A percentile compares a stretch with the other conserved stretches of the same genome.
These are phyloP conservation scores for Hycleus cichorii DNA, from an alignment of 1,140 invertebrate genomes.

Conservation along the genomic window DNA sequence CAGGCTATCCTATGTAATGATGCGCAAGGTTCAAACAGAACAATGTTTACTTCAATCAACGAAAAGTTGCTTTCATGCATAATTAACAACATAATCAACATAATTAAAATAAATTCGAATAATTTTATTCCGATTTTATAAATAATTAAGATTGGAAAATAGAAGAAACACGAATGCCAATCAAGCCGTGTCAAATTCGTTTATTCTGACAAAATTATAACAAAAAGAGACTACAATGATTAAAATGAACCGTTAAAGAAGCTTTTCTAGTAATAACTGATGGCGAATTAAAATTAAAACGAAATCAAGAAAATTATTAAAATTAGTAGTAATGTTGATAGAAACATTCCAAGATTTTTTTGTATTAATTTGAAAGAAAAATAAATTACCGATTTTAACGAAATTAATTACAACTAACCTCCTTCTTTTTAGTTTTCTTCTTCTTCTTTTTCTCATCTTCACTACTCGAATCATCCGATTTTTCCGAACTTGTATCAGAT, in stretches of 20 bases:
- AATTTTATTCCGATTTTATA: no score
- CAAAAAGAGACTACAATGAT: no score
- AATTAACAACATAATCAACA: conserved; percentile 3
- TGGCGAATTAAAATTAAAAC: no score
- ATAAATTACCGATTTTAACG: background rate
- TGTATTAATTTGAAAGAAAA: background rate
- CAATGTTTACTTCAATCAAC: conserved; percentile 45
- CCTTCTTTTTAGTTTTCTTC: conserved; percentile 34
- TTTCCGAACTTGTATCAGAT: conserved; percentile 24
- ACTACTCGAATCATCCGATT: conserved; percentile 27
- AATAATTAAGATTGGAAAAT: no score
- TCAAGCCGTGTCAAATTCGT: no score
- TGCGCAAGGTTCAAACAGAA: conserved; percentile 58
- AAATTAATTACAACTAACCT: conserved; percentile 28
- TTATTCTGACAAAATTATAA: no score
- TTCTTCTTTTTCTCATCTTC: conserved; percentile 34
- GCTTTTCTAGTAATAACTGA: no score
- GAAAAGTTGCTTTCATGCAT: conserved; percentile 26
- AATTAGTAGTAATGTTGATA: background rate
- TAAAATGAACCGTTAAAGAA: no score
- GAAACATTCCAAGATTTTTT: background rate
- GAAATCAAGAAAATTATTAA: background rate
- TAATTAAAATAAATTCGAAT: background rate
- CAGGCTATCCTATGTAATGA: conserved; percentile 59
- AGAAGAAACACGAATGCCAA: no score